Evolutionary conservation across 2,888 invertebrate genomes (phyloP).

Genomic region (Thymelicus lineola): DNA sequence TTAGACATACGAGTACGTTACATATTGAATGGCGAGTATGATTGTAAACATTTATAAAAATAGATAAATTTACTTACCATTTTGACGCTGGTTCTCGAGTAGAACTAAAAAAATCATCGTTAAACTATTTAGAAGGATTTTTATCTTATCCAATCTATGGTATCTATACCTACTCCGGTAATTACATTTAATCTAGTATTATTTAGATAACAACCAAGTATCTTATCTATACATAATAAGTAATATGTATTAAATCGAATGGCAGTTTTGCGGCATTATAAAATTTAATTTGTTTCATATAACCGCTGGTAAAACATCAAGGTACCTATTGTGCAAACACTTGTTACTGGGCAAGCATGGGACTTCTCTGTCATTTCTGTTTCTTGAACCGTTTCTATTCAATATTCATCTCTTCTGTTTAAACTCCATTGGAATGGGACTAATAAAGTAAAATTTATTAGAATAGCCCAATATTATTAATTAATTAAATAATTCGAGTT

Average conservation of each 20-base stretch:
- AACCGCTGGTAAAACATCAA: neutral
- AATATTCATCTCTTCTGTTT: no score
- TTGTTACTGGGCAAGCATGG: no score
- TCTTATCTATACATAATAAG: slow-evolving; percentile 19
- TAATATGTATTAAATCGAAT: neutral
- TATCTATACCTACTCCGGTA: slow-evolving; percentile 45
- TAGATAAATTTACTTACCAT: slow-evolving; percentile 61
- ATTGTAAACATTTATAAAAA: neutral
- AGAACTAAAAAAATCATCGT: slow-evolving; percentile 44
- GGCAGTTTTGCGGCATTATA: slow-evolving; percentile 1
- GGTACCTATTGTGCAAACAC: no score
- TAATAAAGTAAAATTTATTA: no score
- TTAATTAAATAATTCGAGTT: no score
- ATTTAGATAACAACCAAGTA: slow-evolving; percentile 30
- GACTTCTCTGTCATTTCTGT: no score
- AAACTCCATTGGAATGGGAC: no score
- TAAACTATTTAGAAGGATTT: slow-evolving; percentile 47
- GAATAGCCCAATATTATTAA: no score
- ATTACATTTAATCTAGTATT: slow-evolving; percentile 38
- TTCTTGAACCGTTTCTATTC: no score
- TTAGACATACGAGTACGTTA: no score
- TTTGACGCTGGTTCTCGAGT: slow-evolving; percentile 56
- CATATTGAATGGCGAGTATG: no score
- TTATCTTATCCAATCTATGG: slow-evolving; percentile 63
- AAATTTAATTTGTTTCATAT: neutral